Percentiles rank a stretch among this genome's conserved stretches.
Conservation (phyloP, 2,113 vertebrate genomes). For the Psilopsiagon aymara region DNA sequence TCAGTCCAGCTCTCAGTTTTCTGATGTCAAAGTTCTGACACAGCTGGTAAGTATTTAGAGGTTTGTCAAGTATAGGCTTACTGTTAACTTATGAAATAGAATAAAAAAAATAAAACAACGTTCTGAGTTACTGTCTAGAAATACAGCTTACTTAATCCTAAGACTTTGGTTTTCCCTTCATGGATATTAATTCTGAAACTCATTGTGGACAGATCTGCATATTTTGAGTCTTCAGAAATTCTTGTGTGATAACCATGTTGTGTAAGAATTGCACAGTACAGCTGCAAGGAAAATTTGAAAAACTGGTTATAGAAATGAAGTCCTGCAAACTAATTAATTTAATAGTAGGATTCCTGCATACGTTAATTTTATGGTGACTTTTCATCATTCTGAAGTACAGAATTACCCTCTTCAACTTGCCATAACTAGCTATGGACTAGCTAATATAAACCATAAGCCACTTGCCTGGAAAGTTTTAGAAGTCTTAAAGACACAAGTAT, state of each 20-base stretch:
- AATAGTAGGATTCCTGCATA: neutral
- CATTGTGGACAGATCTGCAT: neutral
- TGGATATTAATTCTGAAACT: neutral
- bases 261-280: neutral
- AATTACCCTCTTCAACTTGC: neutral
- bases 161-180: fast-evolving
- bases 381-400: neutral
- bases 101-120: neutral
- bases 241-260: neutral
- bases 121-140: neutral
- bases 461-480: neutral
- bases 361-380: neutral
- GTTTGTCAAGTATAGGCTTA: neutral
- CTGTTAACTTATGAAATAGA: neutral
- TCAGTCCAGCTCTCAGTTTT: conserved; percentile 62
- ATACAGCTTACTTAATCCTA: neutral
- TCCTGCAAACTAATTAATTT: neutral
- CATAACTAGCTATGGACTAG: neutral
- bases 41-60: conserved; percentile 79
- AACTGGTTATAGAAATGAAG: neutral
- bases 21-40: conserved; percentile 81
- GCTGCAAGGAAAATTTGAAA: neutral
- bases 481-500: neutral
- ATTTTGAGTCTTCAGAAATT: neutral
- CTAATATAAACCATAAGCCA: neutral